phyloP scores from a whole-genome alignment of 2,797 vertebrate species.

The Corythornis leucogaster region DNA sequence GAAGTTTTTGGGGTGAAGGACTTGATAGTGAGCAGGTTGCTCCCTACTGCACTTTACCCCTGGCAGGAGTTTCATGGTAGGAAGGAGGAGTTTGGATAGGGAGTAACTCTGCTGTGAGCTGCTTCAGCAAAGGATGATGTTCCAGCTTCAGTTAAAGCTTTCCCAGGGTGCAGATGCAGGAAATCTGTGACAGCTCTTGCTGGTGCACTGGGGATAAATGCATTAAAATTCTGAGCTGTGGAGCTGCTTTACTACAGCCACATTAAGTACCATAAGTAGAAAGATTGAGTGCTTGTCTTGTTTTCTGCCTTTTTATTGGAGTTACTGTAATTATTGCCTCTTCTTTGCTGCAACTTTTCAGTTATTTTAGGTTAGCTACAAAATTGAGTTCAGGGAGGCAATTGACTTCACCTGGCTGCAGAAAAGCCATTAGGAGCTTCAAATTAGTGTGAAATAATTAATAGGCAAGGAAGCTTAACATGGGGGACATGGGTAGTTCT shows the following conservation, averaged over 20 bases:
- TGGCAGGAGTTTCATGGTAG: not conserved
- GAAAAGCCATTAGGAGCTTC: constrained; percentile 50
- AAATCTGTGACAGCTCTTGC: not conserved
- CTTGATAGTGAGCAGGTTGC: not conserved
- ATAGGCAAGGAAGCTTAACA: constrained; percentile 14
- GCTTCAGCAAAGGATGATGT: not conserved
- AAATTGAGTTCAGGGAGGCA: constrained; percentile 14
- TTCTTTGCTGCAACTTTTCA: not conserved
- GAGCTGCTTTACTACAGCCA: not conserved
- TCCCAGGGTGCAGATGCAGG: not conserved
- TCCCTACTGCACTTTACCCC: not conserved
- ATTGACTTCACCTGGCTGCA: constrained; percentile 51
- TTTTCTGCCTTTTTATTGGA: not conserved
- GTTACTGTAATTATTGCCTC: not conserved
- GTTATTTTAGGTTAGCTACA: not conserved
- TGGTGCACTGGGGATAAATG: not conserved
- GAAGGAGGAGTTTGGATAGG: not conserved
- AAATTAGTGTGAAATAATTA: constrained; percentile 64
- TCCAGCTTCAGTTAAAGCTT: not conserved
- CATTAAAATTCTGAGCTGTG: not conserved
- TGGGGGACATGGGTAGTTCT: not conserved
- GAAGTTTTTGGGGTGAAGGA: not conserved
- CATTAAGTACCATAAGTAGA: not conserved
- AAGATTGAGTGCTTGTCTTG: not conserved
- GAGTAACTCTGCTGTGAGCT: not conserved